Evolutionary conservation across 2,797 vertebrate genomes (phyloP).

Genomic region (Micromesistius poutassou): DNA sequence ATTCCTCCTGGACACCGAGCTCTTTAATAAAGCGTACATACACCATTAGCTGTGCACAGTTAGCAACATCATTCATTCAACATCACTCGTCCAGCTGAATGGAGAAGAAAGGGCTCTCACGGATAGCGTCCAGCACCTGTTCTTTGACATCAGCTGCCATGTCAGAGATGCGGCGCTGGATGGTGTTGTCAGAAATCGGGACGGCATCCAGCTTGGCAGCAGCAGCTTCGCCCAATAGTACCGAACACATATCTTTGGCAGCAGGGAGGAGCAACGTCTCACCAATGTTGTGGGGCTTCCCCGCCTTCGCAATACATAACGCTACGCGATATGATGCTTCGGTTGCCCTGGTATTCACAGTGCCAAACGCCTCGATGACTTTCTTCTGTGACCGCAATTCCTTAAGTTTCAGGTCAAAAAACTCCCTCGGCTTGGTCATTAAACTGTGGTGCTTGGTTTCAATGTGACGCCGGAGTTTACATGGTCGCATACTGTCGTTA

Average conservation of each 20-base stretch:
- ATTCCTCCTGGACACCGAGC: constrained; percentile 5
- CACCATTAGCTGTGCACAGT: background rate
- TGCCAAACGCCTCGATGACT: background rate
- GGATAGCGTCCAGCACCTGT: constrained; percentile 5
- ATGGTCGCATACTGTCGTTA: too few relatives aligned
- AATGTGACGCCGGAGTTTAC: too few relatives aligned
- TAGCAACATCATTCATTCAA: background rate
- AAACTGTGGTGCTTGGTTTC: too few relatives aligned
- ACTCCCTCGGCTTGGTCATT: background rate
- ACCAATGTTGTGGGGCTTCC: background rate
- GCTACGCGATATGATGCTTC: background rate
- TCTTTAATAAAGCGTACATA: background rate
- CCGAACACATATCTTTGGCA: constrained; percentile 6
- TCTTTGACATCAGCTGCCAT: constrained; percentile 13
- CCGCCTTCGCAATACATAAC: background rate
- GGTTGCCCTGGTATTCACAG: constrained; percentile 5
- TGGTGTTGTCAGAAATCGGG: constrained; percentile 15
- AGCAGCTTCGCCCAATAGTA: constrained; percentile 11
- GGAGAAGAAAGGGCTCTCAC: constrained; percentile 14
- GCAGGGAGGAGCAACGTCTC: background rate
- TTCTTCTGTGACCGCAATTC: constrained; percentile 8
- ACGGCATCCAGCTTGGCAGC: constrained; percentile 6
- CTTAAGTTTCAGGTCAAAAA: constrained; percentile 6
- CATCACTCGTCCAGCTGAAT: too few relatives aligned
- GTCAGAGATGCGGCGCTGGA: constrained; percentile 10